Evolutionary conservation across 2,888 invertebrate genomes (phyloP), one percentile per base, ranked within the genome.

Genomic region (Urechis unicinctus): DNA sequence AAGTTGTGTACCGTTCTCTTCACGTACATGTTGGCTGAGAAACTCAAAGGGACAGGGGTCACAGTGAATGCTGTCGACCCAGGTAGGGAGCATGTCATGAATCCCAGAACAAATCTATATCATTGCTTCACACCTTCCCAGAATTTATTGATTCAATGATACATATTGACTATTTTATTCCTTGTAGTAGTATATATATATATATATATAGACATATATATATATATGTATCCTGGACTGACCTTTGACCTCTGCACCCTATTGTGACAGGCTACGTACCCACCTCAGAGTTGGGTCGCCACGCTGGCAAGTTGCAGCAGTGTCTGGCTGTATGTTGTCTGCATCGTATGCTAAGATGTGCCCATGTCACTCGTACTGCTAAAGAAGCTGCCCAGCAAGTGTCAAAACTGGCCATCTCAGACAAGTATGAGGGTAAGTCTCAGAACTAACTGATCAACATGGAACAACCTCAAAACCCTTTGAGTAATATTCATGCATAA

Each of bases 1-100:
- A 66, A 66, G 44, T 55, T 64, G 29, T 62, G 61, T 45, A 61
- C 57, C 46, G 51, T 66, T 1, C 57, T 66, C 44, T 56, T 61
- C 43, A 53, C 62, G 13, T 62, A 66, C 50, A 43, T 57, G 26
- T 54, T 66, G 48, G 62, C 61, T 9, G 61, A 61, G 44, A 56
- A 54, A 36, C 53, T 66, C 22, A 55, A 52, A 25, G 56, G 58
- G 55, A 61, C 57, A 6, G 50, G 47, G 3, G 61, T 64, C 48
- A 61, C 52, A 9, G 57, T 61, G 31, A 61, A 60, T 31, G 58
- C 59, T 29, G 46, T 64, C 21, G 61, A 64, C 48, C 64, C 64
- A 48, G 64, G 64, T 64, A 44, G 41, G 26, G 5, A 30, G 28
- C 17, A 5, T 9, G 22, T 17, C 22, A 30, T 6, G 17, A 6